Conservation (phyloP, 2,113 vertebrate genomes). For the Marmota flaviventris region DNA sequence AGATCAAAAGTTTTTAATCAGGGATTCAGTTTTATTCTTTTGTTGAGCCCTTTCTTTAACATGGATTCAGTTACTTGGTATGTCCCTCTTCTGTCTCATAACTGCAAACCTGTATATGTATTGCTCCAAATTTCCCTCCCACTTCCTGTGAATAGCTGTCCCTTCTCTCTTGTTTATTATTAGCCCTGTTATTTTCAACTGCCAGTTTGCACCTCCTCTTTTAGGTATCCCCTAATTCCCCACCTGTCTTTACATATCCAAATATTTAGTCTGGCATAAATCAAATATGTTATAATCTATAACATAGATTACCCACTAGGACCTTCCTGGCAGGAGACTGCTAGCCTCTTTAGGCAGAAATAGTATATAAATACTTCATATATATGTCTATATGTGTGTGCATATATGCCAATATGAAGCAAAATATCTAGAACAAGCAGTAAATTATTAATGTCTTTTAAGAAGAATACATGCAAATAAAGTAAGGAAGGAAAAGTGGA, state of each 20-base stretch:
- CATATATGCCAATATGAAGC: background rate
- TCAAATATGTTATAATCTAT: background rate
- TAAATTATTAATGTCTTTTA: background rate
- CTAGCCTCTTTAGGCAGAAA: background rate
- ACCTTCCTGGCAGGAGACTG: background rate
- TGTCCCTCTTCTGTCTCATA: background rate
- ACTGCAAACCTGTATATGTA: background rate
- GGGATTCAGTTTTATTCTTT: background rate
- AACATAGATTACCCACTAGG: background rate
- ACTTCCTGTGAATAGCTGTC: background rate
- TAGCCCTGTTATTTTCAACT: background rate
- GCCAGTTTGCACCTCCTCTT: background rate
- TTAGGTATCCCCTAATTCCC: background rate
- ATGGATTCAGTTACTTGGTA: background rate
- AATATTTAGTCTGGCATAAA: background rate
- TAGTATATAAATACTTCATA: background rate
- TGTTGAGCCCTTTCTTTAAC: background rate
- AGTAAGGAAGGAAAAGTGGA: background rate
- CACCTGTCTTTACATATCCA: background rate
- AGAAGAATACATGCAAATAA: background rate
- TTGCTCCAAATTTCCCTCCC: background rate
- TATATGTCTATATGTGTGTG: background rate
- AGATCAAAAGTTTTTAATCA: background rate
- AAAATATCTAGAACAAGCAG: background rate
- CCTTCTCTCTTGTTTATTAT: background rate